Evolutionary conservation across 35 echinoderm and acorn worm species (phyloP).

Genomic region (Strongylocentrotus purpuratus): DNA sequence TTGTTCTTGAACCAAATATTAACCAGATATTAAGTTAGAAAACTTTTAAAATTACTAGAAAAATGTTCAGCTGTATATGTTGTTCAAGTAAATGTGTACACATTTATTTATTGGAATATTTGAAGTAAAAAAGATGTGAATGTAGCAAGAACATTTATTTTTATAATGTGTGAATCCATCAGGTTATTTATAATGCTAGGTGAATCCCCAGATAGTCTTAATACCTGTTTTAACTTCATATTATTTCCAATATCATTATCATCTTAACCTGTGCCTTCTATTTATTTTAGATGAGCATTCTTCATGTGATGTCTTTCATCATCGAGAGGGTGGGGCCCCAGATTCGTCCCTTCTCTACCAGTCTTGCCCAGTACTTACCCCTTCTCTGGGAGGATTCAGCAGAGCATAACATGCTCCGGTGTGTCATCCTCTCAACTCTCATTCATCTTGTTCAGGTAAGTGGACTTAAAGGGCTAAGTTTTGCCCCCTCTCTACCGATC

Average conservation of each 20-base stretch:
- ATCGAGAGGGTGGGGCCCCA: conserved; percentile 86
- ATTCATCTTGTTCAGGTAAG: conserved; percentile 90
- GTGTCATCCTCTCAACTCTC: conserved; percentile 95
- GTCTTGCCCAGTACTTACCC: conserved; percentile 91
- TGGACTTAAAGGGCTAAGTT: conserved; percentile 47
- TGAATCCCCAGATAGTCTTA: no score
- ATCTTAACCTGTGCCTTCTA: background rate
- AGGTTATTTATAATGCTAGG: no score
- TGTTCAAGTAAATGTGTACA: no score
- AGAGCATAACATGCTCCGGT: conserved; percentile 98
- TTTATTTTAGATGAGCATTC: conserved; percentile 82
- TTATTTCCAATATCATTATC: background rate
- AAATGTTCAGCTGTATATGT: no score
- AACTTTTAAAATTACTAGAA: no score
- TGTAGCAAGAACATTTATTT: no score
- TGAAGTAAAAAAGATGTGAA: no score
- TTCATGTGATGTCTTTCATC: conserved; percentile 97
- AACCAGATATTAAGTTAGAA: no score
- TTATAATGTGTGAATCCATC: no score
- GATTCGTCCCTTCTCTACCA: conserved; percentile 83
- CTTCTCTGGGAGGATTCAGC: conserved; percentile 93
- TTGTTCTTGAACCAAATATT: no score
- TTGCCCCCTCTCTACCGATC: conserved; percentile 67
- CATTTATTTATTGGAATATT: no score
- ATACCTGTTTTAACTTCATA: no score